Percentiles rank a stretch among this genome's conserved stretches.
Conservation (phyloP, 2,888 invertebrate species). For the Platerodrilus igneus region DNA sequence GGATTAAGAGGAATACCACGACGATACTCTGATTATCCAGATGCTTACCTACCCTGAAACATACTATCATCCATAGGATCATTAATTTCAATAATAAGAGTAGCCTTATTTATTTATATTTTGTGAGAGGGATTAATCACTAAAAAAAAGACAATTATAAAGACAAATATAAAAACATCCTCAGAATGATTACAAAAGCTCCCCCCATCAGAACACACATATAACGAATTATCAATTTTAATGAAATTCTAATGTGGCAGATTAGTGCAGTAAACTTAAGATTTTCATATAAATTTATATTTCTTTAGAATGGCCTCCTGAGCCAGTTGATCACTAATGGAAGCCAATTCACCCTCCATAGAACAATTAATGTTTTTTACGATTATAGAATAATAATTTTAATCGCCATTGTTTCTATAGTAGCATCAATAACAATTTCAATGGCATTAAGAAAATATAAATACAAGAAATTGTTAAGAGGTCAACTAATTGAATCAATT, state of each 20-base stretch:
- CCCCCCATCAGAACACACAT: slow-evolving; percentile 57
- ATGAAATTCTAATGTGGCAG: slow-evolving; percentile 61
- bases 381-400: slow-evolving; percentile 59
- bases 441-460: slow-evolving; percentile 56
- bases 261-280: slow-evolving; percentile 62
- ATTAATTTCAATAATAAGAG: slow-evolving; percentile 56
- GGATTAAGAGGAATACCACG: slow-evolving; percentile 69
- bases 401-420: slow-evolving; percentile 58
- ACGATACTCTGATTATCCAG: slow-evolving; percentile 70
- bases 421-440: slow-evolving; percentile 54
- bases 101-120: slow-evolving; percentile 58
- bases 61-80: slow-evolving; percentile 64
- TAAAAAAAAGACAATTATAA: slow-evolving; percentile 51
- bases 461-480: slow-evolving; percentile 56
- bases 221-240: slow-evolving; percentile 56
- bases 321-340: slow-evolving; percentile 56
- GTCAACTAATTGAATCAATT: slow-evolving; percentile 60
- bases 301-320: slow-evolving; percentile 60
- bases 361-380: slow-evolving; percentile 64
- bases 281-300: slow-evolving; percentile 63
- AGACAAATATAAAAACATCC: slow-evolving; percentile 52
- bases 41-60: slow-evolving; percentile 63
- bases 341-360: slow-evolving; percentile 60
- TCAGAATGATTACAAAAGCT: slow-evolving; percentile 60
- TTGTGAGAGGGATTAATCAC: slow-evolving; percentile 58